These are phyloP conservation scores for Scaptomyza reducta DNA, from an alignment of 2,888 invertebrate species.

Conservation along the genomic window DNA sequence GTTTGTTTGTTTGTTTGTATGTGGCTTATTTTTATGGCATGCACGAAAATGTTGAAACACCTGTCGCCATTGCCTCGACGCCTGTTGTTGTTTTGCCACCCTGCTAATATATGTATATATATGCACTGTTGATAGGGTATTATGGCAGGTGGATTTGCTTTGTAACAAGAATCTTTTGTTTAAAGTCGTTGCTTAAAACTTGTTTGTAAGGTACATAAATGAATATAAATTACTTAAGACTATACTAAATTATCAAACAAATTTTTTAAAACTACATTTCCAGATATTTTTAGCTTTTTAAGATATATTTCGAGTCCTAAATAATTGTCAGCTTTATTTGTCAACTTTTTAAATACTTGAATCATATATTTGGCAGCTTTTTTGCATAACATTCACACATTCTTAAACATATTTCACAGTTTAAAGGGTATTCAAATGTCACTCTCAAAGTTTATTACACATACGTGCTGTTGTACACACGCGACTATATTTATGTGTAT, in stretches of 20 bases:
- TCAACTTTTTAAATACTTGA: too few species aligned
- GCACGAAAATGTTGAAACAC: conserved; percentile 72
- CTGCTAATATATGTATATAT: conserved; percentile 5
- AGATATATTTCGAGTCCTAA: too few species aligned
- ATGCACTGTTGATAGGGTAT: neutral
- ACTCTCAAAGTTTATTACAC: neutral
- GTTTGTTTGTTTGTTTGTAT: conserved; percentile 16
- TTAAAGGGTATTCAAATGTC: neutral
- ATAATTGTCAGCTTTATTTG: too few species aligned
- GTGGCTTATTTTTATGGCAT: conserved; percentile 66
- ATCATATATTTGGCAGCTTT: too few species aligned
- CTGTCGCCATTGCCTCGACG: conserved; percentile 60
- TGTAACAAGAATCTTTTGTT: too few species aligned
- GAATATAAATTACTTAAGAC: too few species aligned
- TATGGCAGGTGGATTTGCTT: neutral
- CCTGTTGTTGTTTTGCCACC: conserved; percentile 21
- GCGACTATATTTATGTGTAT: conserved; percentile 7
- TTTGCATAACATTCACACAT: too few species aligned
- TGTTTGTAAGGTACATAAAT: too few species aligned
- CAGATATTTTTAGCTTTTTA: too few species aligned
- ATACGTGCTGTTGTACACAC: conserved; percentile 3
- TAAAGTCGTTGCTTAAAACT: neutral
- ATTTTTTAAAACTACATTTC: too few species aligned
- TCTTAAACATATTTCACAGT: too few species aligned
- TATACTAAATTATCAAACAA: too few species aligned